A percentile compares a stretch with the other conserved stretches of the same genome.
phyloP scores from a whole-genome alignment of 1,140 invertebrate species.

The Polypedilum pembai region DNA sequence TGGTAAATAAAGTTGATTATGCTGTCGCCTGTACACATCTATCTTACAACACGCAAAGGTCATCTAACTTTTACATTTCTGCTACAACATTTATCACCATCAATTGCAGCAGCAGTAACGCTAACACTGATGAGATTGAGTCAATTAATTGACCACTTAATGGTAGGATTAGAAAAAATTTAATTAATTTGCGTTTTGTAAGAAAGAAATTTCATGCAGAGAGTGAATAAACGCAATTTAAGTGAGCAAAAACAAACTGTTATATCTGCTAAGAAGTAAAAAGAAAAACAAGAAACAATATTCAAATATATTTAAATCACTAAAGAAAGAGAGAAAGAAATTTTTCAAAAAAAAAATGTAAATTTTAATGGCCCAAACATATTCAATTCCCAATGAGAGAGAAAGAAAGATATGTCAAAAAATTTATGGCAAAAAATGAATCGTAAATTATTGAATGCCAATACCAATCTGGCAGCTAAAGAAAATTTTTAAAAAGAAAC shows the following conservation, averaged over 20 bases:
- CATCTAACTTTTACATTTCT: background rate
- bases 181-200: background rate
- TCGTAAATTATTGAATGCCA: background rate
- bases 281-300: background rate
- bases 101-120: too few species aligned
- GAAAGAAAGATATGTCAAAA: slow-evolving; percentile 9
- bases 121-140: too few species aligned
- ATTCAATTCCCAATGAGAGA: background rate
- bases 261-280: background rate
- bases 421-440: slow-evolving; percentile 13
- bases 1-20: slow-evolving; percentile 14
- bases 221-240: background rate
- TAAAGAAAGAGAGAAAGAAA: background rate
- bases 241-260: background rate
- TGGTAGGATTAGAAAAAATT: background rate
- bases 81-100: background rate
- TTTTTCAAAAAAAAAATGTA: slow-evolving; percentile 1
- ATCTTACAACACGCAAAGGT: background rate
- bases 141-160: too few species aligned
- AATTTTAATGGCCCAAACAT: slow-evolving; percentile 11
- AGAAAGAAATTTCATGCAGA: background rate
- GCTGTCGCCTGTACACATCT: background rate
- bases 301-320: background rate
- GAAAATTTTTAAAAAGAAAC: background rate
- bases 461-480: background rate